These are phyloP conservation scores for Chionomys nivalis DNA, from an alignment of 2,113 vertebrate species.

Conservation along the genomic window DNA sequence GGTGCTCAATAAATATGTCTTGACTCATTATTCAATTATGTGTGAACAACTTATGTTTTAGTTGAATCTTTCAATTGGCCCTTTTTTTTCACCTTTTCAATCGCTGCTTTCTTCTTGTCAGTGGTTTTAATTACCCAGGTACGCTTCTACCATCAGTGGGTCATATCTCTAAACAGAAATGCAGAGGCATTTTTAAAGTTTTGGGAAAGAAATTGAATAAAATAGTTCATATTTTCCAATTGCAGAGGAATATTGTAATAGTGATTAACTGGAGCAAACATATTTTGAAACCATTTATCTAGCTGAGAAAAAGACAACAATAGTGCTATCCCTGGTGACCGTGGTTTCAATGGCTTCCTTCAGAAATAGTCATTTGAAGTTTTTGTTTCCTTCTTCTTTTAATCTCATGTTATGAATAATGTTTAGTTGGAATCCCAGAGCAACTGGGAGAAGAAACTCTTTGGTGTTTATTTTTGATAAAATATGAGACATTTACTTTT, in stretches of 20 bases:
- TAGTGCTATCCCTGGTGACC: slow-evolving; percentile 60
- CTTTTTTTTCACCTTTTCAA: slow-evolving; percentile 61
- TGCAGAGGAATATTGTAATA: slow-evolving; percentile 32
- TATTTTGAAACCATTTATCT: slow-evolving; percentile 67
- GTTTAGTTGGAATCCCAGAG: slow-evolving; percentile 70
- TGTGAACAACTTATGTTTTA: slow-evolving; percentile 45
- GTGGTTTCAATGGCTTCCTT: slow-evolving; percentile 67
- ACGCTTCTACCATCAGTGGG: slow-evolving; percentile 51
- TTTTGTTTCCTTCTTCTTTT: slow-evolving; percentile 73
- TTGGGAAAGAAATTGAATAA: slow-evolving; percentile 57
- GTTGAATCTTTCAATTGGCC: slow-evolving; percentile 44
- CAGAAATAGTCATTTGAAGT: slow-evolving; percentile 70
- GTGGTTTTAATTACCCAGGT: slow-evolving; percentile 47
- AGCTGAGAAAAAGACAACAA: slow-evolving; percentile 56
- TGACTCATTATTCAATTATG: slow-evolving; percentile 49
- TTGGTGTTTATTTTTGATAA: slow-evolving; percentile 79
- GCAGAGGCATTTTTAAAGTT: slow-evolving; percentile 44
- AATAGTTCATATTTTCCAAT: slow-evolving; percentile 39
- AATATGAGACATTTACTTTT: slow-evolving; percentile 76
- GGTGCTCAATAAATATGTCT: slow-evolving; percentile 32
- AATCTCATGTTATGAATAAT: slow-evolving; percentile 72
- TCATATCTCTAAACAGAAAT: slow-evolving; percentile 56
- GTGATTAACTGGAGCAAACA: slow-evolving; percentile 51
- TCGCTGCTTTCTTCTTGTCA: slow-evolving; percentile 22
- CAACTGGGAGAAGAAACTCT: slow-evolving; percentile 67